Evolutionary conservation across 1,140 invertebrate genomes (phyloP).

Genomic region (Onthophagus taurus): DNA sequence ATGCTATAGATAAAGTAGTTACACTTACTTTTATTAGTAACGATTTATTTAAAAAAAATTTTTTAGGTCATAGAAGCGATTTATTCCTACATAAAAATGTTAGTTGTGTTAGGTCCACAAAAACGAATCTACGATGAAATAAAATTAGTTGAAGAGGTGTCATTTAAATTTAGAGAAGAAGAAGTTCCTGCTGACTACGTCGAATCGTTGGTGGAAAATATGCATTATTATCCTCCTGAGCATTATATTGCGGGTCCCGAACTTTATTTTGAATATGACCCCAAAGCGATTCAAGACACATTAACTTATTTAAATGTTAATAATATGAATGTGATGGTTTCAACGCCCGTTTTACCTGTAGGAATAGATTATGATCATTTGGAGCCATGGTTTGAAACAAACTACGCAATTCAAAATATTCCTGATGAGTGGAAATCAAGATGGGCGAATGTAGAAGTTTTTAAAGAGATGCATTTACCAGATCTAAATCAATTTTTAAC

Average conservation of each 20-base stretch:
- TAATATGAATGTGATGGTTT: slow-evolving; percentile 65
- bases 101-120: slow-evolving; percentile 50
- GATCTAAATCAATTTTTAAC: slow-evolving; percentile 76
- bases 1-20: slow-evolving; percentile 10
- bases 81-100: slow-evolving; percentile 66
- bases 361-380: slow-evolving; percentile 47
- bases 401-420: slow-evolving; percentile 50
- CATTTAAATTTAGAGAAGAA: slow-evolving; percentile 62
- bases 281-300: slow-evolving; percentile 56
- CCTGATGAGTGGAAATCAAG: slow-evolving; percentile 45
- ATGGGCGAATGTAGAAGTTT: slow-evolving; percentile 48
- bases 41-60: slow-evolving; percentile 3
- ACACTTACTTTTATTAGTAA: not conserved
- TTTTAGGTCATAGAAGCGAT: slow-evolving; percentile 54
- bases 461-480: slow-evolving; percentile 57
- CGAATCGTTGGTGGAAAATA: slow-evolving; percentile 63
- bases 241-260: slow-evolving; percentile 69
- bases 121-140: slow-evolving; percentile 68
- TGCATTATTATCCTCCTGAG: slow-evolving; percentile 67
- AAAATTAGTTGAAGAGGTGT: slow-evolving; percentile 59
- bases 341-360: slow-evolving; percentile 48
- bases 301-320: slow-evolving; percentile 57
- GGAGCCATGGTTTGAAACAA: slow-evolving; percentile 65
- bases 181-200: slow-evolving; percentile 65
- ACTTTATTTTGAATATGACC: slow-evolving; percentile 70